Conservation (phyloP, 1,140 invertebrate genomes). For the Plectus sambesii region DNA sequence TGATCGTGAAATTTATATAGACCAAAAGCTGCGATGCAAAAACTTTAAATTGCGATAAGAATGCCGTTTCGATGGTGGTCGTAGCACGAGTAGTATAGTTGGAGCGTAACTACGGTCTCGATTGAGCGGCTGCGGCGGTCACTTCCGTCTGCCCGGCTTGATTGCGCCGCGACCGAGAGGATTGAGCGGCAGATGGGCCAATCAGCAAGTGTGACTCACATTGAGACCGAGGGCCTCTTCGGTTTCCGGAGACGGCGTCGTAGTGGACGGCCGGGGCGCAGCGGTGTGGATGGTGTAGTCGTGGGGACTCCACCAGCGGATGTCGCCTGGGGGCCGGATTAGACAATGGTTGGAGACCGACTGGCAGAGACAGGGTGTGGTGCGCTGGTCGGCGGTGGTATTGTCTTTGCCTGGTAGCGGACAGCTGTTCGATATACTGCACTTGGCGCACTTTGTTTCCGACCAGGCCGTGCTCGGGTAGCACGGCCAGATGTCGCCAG, state of each 20-base stretch:
- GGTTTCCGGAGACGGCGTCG: constrained; percentile 21
- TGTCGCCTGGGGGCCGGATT: constrained; percentile 27
- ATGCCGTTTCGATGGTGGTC: too few relatives aligned
- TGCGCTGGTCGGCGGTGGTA: constrained; percentile 25
- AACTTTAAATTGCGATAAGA: too few relatives aligned
- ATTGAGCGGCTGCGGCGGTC: too few relatives aligned
- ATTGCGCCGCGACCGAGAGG: too few relatives aligned
- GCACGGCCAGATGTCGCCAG: constrained; percentile 44
- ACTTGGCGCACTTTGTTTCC: constrained; percentile 38
- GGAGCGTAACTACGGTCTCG: too few relatives aligned
- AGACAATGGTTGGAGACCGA: constrained; percentile 42
- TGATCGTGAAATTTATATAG: too few relatives aligned
- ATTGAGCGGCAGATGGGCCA: too few relatives aligned
- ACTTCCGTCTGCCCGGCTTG: too few relatives aligned
- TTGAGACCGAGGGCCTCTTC: constrained; percentile 40
- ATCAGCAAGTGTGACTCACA: too few relatives aligned
- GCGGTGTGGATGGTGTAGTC: constrained; percentile 41
- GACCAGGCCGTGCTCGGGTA: constrained; percentile 37
- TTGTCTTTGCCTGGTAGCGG: constrained; percentile 42
- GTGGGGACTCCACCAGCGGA: constrained; percentile 44
- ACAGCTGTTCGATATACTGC: constrained; percentile 43
- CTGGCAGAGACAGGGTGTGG: constrained; percentile 32
- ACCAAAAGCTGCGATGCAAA: too few relatives aligned
- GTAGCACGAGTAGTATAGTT: too few relatives aligned
- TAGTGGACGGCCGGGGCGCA: constrained; percentile 32